Base-by-base conservation (phyloP, 2,888 invertebrate species). In the Ormyrus rosae region DNA sequence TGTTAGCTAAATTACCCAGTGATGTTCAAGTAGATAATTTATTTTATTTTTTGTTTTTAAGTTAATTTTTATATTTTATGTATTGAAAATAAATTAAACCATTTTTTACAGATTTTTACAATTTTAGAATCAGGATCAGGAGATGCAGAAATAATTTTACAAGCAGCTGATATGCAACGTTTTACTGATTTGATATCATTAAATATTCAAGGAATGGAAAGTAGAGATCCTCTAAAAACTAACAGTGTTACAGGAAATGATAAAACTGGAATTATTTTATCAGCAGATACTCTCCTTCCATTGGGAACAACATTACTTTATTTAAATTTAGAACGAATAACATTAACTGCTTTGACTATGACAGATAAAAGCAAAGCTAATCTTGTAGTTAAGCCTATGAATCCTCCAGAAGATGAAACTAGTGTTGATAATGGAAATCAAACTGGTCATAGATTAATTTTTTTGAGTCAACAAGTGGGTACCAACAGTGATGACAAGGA, bases 191-290 rank as follows among this genome's bases (percentile, higher is more conserved):
- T 95, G 56, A 90, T 91, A 83, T 93, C 93, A 2, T 87, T 95
- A 64, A 94, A 94, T 86, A 90, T 95, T 68, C 92, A 94, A 81
- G 94, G 94, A 7, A 91, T 89, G 80, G 86, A 88, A 78, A 46
- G 75, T 45, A 84, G 84, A 58, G 83, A 85, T 76, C 79, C 79
- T 13, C 64, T 78, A 4, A 77, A 73, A 61, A 83, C 76, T 63
- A 83, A 82, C 11, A 72, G 53, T n/a, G 72, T 71, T 6, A 73
- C 81, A 55, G 81, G 69, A 65, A 75, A 50, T 34, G 64, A 76
- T 19, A 81, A 82, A 82, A 74, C 76, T 77, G 84, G 86, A 69
- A 86, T 89, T 19, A 74, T 87, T 61, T 82, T 89, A 74, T 86
- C 87, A 10, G 85, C 86, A 4, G 88, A 89, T 67, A 86, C 88